Conservation (phyloP, 2,888 invertebrate genomes). For the Mythimna loreyi region DNA sequence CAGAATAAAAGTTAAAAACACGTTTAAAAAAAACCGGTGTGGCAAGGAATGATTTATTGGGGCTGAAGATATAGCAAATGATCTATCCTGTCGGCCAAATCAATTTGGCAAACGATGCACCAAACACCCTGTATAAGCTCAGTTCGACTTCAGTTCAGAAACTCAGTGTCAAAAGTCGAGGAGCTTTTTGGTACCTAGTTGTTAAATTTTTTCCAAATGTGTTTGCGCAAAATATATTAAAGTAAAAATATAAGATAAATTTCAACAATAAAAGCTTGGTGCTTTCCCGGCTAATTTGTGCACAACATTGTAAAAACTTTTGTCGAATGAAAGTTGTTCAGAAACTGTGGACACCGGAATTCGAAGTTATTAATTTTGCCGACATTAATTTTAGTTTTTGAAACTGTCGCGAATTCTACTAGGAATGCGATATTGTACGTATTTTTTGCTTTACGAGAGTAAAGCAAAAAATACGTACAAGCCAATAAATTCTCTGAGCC, state of each 20-base stretch:
- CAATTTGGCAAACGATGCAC: neutral
- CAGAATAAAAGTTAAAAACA: too few relatives aligned
- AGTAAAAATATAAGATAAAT: constrained; percentile 30
- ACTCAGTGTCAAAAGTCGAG: neutral
- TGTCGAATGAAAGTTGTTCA: constrained; percentile 41
- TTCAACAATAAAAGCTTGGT: constrained; percentile 26
- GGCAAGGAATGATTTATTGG: too few relatives aligned
- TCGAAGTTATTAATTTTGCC: constrained; percentile 36
- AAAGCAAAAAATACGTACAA: too few relatives aligned
- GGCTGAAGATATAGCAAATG: too few relatives aligned
- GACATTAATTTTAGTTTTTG: constrained; percentile 42
- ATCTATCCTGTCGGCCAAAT: too few relatives aligned
- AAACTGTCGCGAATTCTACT: constrained; percentile 30
- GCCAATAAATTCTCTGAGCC: too few relatives aligned
- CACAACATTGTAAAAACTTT: constrained; percentile 46
- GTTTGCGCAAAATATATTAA: constrained; percentile 12
- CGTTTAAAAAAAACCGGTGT: too few relatives aligned
- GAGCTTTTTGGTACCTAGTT: neutral
- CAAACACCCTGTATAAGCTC: neutral
- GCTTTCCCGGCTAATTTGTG: constrained; percentile 52
- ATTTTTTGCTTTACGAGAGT: constrained; percentile 6
- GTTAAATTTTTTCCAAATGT: neutral
- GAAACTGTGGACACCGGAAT: constrained; percentile 19
- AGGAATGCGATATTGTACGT: neutral
- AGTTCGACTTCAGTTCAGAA: neutral